phyloP scores from a whole-genome alignment of 2,113 vertebrate genomes.

The Colossoma macropomum region DNA sequence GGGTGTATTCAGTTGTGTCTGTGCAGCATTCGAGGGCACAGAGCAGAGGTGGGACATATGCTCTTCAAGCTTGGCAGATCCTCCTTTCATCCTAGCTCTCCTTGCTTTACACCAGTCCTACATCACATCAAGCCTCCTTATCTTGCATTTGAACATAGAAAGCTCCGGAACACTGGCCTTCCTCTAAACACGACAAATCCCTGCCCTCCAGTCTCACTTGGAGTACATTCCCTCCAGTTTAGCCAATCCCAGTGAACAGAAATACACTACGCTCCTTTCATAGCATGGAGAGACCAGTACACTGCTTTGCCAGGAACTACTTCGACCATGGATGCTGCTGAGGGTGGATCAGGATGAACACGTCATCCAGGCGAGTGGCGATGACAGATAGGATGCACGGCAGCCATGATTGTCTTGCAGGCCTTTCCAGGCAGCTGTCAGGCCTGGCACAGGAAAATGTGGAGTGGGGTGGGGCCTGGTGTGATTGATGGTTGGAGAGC shows the following conservation, averaged over 20 bases:
- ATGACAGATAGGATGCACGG: not conserved
- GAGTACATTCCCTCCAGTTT: not conserved
- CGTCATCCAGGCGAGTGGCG: slow-evolving; percentile 8
- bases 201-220: not conserved
- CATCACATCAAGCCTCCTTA: slow-evolving; percentile 41
- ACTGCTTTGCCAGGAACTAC: not conserved
- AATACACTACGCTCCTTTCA: not conserved
- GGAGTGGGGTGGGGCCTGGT: not conserved
- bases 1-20: not conserved
- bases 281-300: not conserved
- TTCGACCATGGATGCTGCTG: not conserved
- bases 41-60: slow-evolving; percentile 16
- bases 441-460: not conserved
- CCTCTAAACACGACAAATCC: not conserved
- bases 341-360: slow-evolving; percentile 15
- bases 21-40: not conserved
- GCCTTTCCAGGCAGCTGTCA: not conserved
- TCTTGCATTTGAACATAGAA: not conserved
- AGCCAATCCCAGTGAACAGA: not conserved
- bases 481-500: slow-evolving; percentile 52
- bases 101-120: slow-evolving; percentile 41
- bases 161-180: not conserved
- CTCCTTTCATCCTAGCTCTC: slow-evolving; percentile 32
- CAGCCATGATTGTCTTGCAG: not conserved
- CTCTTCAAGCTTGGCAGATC: slow-evolving; percentile 12